A percentile compares a stretch with the other conserved stretches of the same genome.
These are phyloP conservation scores for Eremophila alpestris DNA, from an alignment of 2,797 vertebrate genomes.

Conservation along the genomic window DNA sequence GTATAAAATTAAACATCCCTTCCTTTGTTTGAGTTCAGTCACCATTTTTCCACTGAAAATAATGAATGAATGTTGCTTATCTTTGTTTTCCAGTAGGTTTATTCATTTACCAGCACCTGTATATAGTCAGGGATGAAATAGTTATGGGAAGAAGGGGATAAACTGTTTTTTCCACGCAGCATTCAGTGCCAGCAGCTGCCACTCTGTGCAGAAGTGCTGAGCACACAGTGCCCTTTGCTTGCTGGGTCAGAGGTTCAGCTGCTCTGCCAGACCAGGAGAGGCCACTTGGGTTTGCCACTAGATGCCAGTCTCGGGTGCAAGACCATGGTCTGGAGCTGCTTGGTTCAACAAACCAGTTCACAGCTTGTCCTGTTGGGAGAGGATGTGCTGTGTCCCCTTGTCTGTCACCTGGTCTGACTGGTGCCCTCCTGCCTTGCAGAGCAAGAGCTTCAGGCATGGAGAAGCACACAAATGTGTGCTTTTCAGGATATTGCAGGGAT, in stretches of 20 bases:
- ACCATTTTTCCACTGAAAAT: neutral
- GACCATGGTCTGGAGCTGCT: neutral
- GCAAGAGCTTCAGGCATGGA: neutral
- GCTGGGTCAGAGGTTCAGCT: neutral
- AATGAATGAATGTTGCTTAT: conserved; percentile 11
- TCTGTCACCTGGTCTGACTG: neutral
- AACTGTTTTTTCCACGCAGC: neutral
- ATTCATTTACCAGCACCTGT: conserved; percentile 12
- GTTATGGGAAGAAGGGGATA: neutral
- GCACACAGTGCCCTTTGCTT: neutral
- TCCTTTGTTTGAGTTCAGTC: neutral
- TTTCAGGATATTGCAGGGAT: neutral
- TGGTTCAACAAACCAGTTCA: neutral
- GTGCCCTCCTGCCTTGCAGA: neutral
- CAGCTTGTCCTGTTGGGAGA: neutral
- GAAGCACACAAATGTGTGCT: neutral
- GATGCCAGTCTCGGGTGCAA: neutral
- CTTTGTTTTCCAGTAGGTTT: neutral
- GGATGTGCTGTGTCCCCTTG: neutral
- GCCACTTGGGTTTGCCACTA: neutral
- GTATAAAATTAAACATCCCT: neutral
- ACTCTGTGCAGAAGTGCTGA: neutral
- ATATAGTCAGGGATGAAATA: neutral
- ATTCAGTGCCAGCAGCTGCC: neutral
- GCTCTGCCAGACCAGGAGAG: neutral